phyloP scores from a whole-genome alignment of 2,888 invertebrate genomes.

The Lasioglossum marginatum region DNA sequence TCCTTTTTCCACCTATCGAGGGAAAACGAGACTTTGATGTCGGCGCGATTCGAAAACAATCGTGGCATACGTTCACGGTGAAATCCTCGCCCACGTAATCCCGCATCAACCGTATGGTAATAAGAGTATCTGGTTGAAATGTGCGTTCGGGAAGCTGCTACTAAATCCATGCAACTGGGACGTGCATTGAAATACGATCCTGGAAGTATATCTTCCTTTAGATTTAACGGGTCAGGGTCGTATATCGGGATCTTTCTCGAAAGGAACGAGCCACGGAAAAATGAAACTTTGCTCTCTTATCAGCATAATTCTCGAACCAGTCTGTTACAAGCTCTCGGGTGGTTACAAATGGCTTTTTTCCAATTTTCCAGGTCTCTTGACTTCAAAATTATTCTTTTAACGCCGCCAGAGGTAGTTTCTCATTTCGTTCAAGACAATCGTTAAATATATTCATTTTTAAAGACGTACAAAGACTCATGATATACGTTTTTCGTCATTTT shows the following conservation, averaged over 20 bases:
- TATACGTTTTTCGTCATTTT: background rate
- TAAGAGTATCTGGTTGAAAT: background rate
- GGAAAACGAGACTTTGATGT: constrained; percentile 62
- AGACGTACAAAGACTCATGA: background rate
- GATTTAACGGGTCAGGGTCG: constrained; percentile 6
- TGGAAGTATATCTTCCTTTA: background rate
- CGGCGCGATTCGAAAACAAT: constrained; percentile 53
- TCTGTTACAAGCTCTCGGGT: background rate
- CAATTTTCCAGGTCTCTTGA: background rate
- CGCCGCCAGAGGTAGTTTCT: background rate
- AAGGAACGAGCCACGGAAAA: background rate
- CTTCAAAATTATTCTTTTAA: constrained; percentile 1
- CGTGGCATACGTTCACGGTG: constrained; percentile 41
- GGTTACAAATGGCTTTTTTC: background rate
- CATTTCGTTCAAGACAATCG: background rate
- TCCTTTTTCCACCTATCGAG: constrained; percentile 23
- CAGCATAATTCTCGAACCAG: background rate
- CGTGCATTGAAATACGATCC: background rate
- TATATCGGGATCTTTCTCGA: background rate
- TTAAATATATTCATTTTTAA: constrained; percentile 6
- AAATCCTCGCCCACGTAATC: constrained; percentile 24
- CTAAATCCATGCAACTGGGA: constrained; percentile 11
- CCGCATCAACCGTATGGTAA: constrained; percentile 12
- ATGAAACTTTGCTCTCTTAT: constrained; percentile 3
- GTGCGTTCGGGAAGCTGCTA: background rate